Evolutionary conservation across 2,797 vertebrate species (phyloP), one percentile per base, ranked within the genome.

Genomic region (Loris lydekkerianus): DNA sequence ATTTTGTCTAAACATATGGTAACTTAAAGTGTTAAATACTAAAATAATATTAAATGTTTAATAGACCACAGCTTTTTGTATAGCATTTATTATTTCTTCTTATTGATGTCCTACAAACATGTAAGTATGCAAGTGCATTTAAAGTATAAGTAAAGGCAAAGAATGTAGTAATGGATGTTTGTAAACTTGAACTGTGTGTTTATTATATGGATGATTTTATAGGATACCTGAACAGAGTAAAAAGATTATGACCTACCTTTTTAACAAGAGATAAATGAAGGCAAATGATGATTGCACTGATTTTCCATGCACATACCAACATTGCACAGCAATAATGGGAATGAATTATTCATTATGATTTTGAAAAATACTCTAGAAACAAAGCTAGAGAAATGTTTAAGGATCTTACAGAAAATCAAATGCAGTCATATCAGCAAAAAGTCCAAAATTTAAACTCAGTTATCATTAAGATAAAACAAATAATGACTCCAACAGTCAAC

Each of bases 371-470:
- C 10, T 84, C n/a, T 46, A 49, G 37, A 92, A 86, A 76, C 9
- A 94, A 88, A 93, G 10, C 23, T 94, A 34, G 34, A 95, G 18
- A 40, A 73, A 82, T 80, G 6, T 91, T 83, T 96, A 25, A 21
- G 14, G 5, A 69, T n/a, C 34, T 96, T 90, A 65, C 43, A 88
- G 37, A 85, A 95, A 87, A 86, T 92, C 14, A 84, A 90, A 90
- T 23, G 81, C 25, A 31, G 14, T 53, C 49, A 23, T 53, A 53
- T 93, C 40, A 73, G 0, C 46, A 27, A 25, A 86, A 96, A 89
- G 63, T 10, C 31, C 80, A 81, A 87, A 75, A 78, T 73, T 76
- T 58, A 75, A 86, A 88, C 8, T 88, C 14, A 65, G 21, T 2
- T 88, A 9, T 82, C 70, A 27, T 77, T 91, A 75, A 21, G n/a